Percentiles rank a stretch among this genome's conserved stretches.
phyloP scores from a whole-genome alignment of 2,888 invertebrate genomes.

The Nemotelus nigrinus region DNA sequence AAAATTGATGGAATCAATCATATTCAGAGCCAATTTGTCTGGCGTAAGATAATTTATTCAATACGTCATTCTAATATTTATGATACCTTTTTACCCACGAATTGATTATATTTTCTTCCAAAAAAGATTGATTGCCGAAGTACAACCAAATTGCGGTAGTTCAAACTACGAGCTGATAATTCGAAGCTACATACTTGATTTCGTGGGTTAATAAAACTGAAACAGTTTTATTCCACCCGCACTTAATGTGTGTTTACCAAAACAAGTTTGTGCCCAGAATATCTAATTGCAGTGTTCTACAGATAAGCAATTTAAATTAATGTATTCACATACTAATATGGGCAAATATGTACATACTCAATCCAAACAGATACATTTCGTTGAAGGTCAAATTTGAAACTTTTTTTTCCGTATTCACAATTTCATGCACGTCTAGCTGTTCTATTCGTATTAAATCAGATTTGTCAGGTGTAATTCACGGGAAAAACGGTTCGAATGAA shows the following conservation, averaged over 20 bases:
- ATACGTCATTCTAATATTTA: too few species aligned
- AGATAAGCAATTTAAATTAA: slow-evolving; percentile 12
- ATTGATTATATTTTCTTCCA: too few species aligned
- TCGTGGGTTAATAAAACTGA: too few species aligned
- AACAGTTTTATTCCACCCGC: slow-evolving; percentile 21
- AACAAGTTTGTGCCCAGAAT: background rate
- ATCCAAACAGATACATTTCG: slow-evolving; percentile 23
- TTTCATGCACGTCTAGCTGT: slow-evolving; percentile 20
- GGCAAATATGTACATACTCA: slow-evolving; percentile 25
- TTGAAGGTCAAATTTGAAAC: slow-evolving; percentile 47
- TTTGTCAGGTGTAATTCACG: background rate
- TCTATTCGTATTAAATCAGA: slow-evolving; percentile 3
- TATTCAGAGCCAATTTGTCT: too few species aligned
- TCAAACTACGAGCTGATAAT: too few species aligned
- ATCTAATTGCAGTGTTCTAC: background rate
- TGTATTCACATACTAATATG: background rate
- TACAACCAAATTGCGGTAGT: too few species aligned
- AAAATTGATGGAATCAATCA: too few species aligned
- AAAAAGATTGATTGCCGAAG: too few species aligned
- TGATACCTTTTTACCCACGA: too few species aligned
- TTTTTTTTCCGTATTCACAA: slow-evolving; percentile 37
- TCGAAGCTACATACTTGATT: too few species aligned
- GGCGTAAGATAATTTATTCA: too few species aligned
- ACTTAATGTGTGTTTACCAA: slow-evolving; percentile 17
- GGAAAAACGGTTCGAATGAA: too few species aligned